phyloP scores from a whole-genome alignment of 64 coral and sea anemone genomes.

The Stichodactyla mertensii region DNA sequence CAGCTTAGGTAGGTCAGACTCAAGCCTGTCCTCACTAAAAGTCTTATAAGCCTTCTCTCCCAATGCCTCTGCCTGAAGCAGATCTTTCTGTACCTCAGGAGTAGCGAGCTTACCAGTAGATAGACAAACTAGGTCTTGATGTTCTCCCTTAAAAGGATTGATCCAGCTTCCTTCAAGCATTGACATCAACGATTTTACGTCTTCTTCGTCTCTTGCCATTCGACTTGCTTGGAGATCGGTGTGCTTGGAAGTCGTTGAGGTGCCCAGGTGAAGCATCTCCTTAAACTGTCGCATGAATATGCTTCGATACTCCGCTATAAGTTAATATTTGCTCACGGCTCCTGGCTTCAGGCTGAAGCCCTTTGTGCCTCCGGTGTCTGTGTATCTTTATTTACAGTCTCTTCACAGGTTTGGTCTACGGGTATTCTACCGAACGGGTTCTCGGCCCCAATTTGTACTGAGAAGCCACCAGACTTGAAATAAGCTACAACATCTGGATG shows the following conservation, averaged over 20 bases:
- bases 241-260: background rate
- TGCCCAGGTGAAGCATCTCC: slow-evolving; percentile 33
- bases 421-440: slow-evolving; percentile 48
- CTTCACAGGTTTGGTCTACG: slow-evolving; percentile 49
- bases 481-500: slow-evolving; percentile 37
- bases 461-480: slow-evolving; percentile 51
- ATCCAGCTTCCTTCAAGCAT: slow-evolving; percentile 44
- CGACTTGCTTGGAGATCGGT: slow-evolving; percentile 44
- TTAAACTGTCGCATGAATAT: slow-evolving; percentile 51
- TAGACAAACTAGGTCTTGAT: slow-evolving; percentile 42
- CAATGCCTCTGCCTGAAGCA: slow-evolving; percentile 40
- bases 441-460: slow-evolving; percentile 33
- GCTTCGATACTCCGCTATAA: slow-evolving; percentile 45
- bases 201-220: slow-evolving; percentile 47
- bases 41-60: slow-evolving; percentile 43
- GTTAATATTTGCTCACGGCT: slow-evolving; percentile 53
- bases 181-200: slow-evolving; percentile 41
- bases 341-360: slow-evolving; percentile 48
- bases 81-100: slow-evolving; percentile 30
- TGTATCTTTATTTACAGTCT: slow-evolving; percentile 20
- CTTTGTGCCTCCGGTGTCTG: slow-evolving; percentile 13
- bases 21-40: slow-evolving; percentile 33
- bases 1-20: slow-evolving; percentile 42
- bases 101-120: slow-evolving; percentile 27
- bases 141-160: slow-evolving; percentile 30